Evolutionary conservation across 1,140 invertebrate species (phyloP).

Genomic region (Rhagoletis zephyria): DNA sequence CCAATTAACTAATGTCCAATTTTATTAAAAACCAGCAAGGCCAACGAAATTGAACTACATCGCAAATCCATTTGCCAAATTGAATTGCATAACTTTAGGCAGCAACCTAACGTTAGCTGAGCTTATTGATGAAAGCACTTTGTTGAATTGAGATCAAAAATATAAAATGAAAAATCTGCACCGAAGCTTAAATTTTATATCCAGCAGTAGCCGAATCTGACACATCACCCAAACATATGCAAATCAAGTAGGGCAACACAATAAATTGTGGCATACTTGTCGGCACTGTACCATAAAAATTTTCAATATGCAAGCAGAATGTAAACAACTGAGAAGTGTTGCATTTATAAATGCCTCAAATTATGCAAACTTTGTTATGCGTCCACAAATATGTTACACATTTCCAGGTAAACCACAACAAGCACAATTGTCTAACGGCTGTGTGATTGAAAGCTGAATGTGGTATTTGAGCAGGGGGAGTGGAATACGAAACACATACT

Average conservation of each 20-base stretch:
- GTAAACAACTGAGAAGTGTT: neutral
- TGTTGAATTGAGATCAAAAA: neutral
- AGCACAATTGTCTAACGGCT: too few relatives aligned
- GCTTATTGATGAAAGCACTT: too few relatives aligned
- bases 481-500: too few relatives aligned
- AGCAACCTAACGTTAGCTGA: too few relatives aligned
- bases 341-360: neutral
- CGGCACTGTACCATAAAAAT: neutral
- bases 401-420: neutral
- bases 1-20: too few relatives aligned
- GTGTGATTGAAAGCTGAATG: too few relatives aligned
- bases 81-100: neutral
- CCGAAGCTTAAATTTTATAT: too few relatives aligned
- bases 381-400: neutral
- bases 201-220: too few relatives aligned
- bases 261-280: neutral
- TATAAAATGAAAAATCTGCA: neutral
- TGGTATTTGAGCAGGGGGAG: too few relatives aligned
- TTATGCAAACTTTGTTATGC: neutral
- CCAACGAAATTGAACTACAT: neutral
- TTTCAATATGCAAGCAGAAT: neutral
- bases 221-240: too few relatives aligned
- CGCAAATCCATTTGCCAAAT: neutral
- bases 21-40: neutral
- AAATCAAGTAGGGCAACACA: too few relatives aligned